phyloP scores from a whole-genome alignment of 2,888 invertebrate species.

The Horisme vitalbata region DNA sequence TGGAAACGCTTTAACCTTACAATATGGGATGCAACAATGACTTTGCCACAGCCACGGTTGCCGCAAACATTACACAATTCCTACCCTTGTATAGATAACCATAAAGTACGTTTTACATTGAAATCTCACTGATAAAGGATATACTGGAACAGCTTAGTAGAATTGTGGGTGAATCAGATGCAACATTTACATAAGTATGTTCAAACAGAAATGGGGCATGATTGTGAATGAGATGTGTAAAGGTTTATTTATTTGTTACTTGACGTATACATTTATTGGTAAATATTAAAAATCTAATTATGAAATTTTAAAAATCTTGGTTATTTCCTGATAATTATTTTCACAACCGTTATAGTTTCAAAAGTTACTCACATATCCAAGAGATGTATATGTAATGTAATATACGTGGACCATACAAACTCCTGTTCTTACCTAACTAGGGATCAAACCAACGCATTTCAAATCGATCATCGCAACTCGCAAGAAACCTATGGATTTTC shows the following conservation, averaged over 20 bases:
- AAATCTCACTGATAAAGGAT: constrained; percentile 2
- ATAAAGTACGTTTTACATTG: constrained; percentile 10
- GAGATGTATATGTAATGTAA: too few species aligned
- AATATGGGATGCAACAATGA: constrained; percentile 24
- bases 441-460: too few species aligned
- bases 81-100: neutral
- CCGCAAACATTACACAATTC: constrained; percentile 1
- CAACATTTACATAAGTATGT: constrained; percentile 14
- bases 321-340: too few species aligned
- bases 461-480: too few species aligned
- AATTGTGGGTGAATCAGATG: constrained; percentile 20
- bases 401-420: too few species aligned
- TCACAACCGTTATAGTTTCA: too few species aligned
- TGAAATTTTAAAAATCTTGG: too few species aligned
- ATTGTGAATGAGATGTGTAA: constrained; percentile 4
- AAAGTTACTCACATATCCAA: too few species aligned
- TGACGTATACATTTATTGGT: too few species aligned
- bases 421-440: too few species aligned
- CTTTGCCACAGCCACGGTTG: constrained; percentile 13
- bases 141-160: constrained; percentile 15
- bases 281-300: too few species aligned
- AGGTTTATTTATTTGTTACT: neutral
- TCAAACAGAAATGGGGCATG: constrained; percentile 14
- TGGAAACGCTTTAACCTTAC: constrained; percentile 17
- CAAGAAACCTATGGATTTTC: too few species aligned